These are phyloP conservation scores for Microctonus aethiopoides DNA, from an alignment of 2,888 invertebrate genomes.

Conservation along the genomic window DNA sequence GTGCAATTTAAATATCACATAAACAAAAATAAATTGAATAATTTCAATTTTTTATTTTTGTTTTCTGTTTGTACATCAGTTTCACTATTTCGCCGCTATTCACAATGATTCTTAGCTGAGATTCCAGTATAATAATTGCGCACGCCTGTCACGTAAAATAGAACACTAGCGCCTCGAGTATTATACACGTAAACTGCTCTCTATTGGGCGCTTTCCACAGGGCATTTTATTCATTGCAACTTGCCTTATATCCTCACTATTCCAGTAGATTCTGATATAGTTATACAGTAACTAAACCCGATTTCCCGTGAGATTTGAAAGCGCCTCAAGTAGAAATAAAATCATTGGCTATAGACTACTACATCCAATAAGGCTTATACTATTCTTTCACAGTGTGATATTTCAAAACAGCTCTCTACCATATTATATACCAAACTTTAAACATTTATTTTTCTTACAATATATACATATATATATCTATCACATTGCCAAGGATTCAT, in stretches of 20 bases:
- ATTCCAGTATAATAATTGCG: slow-evolving; percentile 29
- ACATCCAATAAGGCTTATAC: not conserved
- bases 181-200: slow-evolving; percentile 25
- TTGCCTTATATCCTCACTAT: not conserved
- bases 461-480: no score
- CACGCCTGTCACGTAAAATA: slow-evolving; percentile 28
- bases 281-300: not conserved
- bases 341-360: slow-evolving; percentile 9
- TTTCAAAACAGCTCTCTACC: not conserved
- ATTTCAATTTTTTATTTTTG: not conserved
- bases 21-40: not conserved
- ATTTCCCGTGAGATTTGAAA: slow-evolving; percentile 18
- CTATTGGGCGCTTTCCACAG: slow-evolving; percentile 14
- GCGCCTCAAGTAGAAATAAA: slow-evolving; percentile 15
- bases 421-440: not conserved
- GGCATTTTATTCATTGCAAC: slow-evolving; percentile 23
- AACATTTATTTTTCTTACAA: not conserved
- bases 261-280: not conserved
- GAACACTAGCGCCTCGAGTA: slow-evolving; percentile 22
- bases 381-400: not conserved
- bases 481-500: no score
- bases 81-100: not conserved
- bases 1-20: no score
- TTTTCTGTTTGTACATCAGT: not conserved
- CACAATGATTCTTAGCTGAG: slow-evolving; percentile 11